phyloP scores from a whole-genome alignment of 2,113 vertebrate species.

The Alethe diademata region DNA sequence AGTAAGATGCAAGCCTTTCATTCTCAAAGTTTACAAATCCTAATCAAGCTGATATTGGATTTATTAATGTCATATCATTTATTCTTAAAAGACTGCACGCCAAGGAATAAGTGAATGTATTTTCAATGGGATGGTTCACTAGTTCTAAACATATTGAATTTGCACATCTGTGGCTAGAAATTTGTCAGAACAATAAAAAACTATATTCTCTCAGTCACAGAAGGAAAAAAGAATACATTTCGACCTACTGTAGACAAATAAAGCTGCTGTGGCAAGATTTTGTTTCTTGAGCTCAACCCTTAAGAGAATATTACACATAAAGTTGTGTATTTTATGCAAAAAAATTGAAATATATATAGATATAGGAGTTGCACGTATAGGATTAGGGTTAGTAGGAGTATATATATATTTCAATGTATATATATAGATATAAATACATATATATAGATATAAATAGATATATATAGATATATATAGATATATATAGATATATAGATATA shows the following conservation, averaged over 20 bases:
- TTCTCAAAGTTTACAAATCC: background rate
- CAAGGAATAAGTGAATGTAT: background rate
- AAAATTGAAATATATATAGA: background rate
- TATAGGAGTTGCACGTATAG: background rate
- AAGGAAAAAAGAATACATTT: background rate
- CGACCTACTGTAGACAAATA: background rate
- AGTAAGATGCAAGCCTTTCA: background rate
- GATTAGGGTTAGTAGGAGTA: too few relatives aligned
- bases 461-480: background rate
- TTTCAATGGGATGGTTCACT: background rate
- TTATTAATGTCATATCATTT: background rate
- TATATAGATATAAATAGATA: background rate
- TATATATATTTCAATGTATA: too few relatives aligned
- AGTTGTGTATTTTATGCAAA: background rate
- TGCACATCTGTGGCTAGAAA: background rate
- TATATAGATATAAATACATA: too few relatives aligned
- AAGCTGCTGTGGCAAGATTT: background rate
- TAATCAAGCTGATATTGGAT: conserved; percentile 10
- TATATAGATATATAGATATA: too few relatives aligned
- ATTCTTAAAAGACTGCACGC: background rate
- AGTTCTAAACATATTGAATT: background rate
- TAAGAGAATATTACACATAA: background rate
- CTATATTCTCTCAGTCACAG: background rate
- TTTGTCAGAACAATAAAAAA: background rate
- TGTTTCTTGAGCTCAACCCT: background rate